A percentile compares a stretch with the other conserved stretches of the same genome.
These are phyloP conservation scores for Megaceryle alcyon DNA, from an alignment of 2,797 vertebrate species.

Conservation along the genomic window DNA sequence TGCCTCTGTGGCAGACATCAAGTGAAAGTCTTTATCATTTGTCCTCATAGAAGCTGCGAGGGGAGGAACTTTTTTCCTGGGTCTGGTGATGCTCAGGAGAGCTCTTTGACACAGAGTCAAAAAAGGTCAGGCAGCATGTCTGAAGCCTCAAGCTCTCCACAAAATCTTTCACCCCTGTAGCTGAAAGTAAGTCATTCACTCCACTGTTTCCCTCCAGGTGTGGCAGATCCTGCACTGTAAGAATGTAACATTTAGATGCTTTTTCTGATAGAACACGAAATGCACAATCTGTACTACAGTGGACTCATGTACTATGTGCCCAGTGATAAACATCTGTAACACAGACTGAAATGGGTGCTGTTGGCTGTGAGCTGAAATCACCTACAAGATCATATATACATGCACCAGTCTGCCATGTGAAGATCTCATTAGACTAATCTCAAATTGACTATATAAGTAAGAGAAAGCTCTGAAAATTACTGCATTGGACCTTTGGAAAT, in stretches of 20 bases:
- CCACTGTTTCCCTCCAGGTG: neutral
- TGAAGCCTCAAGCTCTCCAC: neutral
- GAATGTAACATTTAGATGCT: neutral
- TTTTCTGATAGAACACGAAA: neutral
- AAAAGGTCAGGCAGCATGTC: neutral
- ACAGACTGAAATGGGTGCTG: neutral
- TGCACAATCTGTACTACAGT: neutral
- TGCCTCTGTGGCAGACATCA: fast-evolving
- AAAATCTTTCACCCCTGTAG: neutral
- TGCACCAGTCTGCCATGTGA: neutral
- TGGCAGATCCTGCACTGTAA: neutral
- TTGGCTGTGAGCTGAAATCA: neutral
- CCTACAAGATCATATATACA: neutral
- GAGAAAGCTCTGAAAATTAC: neutral
- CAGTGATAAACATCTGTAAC: neutral
- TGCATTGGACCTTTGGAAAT: neutral
- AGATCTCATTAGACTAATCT: neutral
- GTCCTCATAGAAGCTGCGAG: neutral
- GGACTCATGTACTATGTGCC: fast-evolving
- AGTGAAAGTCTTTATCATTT: neutral
- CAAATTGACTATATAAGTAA: neutral
- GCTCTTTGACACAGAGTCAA: neutral
- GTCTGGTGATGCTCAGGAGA: neutral
- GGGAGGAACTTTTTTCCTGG: neutral
- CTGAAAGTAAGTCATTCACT: neutral